phyloP scores from a whole-genome alignment of 1,140 invertebrate species.

The Myzus persicae region DNA sequence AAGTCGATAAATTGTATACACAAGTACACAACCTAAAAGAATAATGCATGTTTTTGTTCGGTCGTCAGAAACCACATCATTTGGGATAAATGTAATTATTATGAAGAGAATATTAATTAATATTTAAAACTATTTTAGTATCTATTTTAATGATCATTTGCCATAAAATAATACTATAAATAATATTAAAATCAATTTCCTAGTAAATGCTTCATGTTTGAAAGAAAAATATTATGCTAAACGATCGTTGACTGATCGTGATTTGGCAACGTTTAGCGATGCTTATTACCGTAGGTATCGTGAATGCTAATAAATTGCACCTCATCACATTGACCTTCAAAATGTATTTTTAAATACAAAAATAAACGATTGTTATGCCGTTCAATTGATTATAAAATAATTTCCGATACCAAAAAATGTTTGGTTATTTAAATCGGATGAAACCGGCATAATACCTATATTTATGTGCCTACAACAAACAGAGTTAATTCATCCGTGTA shows the following conservation, averaged over 20 bases:
- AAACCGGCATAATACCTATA: background rate
- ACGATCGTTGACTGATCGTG: background rate
- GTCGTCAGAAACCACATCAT: background rate
- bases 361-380: background rate
- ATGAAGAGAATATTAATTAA: background rate
- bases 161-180: background rate
- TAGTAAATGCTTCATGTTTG: background rate
- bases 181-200: background rate
- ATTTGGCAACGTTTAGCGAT: background rate
- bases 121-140: background rate
- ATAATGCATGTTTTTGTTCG: background rate
- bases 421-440: background rate
- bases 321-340: constrained; percentile 6
- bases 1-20: background rate
- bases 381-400: constrained; percentile 14
- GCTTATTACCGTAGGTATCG: background rate
- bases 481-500: constrained; percentile 20
- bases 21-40: background rate
- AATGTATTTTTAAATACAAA: background rate
- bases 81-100: background rate
- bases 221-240: constrained; percentile 30
- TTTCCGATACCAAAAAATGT: background rate
- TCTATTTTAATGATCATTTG: background rate
- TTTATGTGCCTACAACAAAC: background rate
- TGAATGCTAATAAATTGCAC: constrained; percentile 12